A percentile compares a stretch with the other conserved stretches of the same genome.
Evolutionary conservation across 2,797 vertebrate genomes (phyloP).

Genomic region (Hydrophis major): DNA sequence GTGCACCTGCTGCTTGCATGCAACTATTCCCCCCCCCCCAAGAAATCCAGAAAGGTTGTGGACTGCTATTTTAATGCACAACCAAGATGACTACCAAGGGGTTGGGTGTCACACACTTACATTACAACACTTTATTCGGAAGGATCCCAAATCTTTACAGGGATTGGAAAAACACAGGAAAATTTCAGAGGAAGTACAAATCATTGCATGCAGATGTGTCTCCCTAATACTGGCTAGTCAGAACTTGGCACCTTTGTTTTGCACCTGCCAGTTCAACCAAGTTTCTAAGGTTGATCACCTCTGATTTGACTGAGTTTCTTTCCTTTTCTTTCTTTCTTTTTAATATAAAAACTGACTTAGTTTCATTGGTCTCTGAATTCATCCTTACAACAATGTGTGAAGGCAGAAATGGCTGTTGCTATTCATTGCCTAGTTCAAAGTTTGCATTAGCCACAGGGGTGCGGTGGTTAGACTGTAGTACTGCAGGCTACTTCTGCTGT

Average conservation of each 20-base stretch:
- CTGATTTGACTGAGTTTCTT: background rate
- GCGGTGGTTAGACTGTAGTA: no score
- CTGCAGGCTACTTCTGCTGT: no score
- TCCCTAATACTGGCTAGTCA: background rate
- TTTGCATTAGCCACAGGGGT: background rate
- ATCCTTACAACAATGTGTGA: background rate
- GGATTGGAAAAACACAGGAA: background rate
- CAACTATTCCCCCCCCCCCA: background rate
- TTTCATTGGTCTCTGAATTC: background rate
- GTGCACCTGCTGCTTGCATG: background rate
- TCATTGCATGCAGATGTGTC: background rate
- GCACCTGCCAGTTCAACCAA: background rate
- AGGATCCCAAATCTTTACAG: background rate
- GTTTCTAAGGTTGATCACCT: background rate
- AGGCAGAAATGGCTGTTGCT: no score
- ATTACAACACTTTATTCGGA: background rate
- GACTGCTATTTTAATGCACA: background rate
- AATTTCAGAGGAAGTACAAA: background rate
- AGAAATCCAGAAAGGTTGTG: background rate
- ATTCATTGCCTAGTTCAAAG: background rate
- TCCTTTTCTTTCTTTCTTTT: no score
- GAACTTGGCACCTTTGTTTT: background rate
- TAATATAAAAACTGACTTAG: background rate
- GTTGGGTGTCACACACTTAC: background rate
- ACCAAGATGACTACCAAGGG: background rate